phyloP scores from a whole-genome alignment of 2,113 vertebrate species.

The Poeciliopsis occidentalis region DNA sequence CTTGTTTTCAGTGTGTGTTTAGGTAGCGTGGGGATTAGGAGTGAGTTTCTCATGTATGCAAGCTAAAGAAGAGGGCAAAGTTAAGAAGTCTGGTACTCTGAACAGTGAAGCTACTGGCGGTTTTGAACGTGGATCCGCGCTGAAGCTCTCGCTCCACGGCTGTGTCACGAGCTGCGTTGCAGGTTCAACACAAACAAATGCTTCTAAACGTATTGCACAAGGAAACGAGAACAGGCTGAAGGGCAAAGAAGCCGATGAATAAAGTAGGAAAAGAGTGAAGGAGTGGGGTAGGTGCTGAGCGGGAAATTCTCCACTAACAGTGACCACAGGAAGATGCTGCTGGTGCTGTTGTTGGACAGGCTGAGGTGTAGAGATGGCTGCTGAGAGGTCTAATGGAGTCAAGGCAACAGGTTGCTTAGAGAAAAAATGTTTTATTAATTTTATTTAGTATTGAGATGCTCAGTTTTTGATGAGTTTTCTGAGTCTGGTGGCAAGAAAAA shows the following conservation, averaged over 20 bases:
- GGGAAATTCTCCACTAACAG: background rate
- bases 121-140: conserved; percentile 10
- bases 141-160: conserved; percentile 3
- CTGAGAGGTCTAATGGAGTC: background rate
- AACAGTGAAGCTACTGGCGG: conserved; percentile 30
- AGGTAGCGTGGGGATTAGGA: conserved; percentile 7
- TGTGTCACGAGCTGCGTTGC: conserved; percentile 85
- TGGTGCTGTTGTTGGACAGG: background rate
- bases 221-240: background rate
- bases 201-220: conserved; percentile 49
- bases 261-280: background rate
- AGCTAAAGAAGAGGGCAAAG: conserved; percentile 76
- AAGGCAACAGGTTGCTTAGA: conserved; percentile 47
- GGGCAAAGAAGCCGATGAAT: conserved; percentile 7
- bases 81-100: conserved; percentile 65
- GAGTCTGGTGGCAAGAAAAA: conserved; percentile 1
- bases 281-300: conserved; percentile 21
- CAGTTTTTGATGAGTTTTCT: conserved; percentile 8
- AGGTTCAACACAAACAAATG: conserved; percentile 88
- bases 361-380: background rate
- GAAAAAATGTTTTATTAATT: conserved; percentile 8
- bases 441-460: conserved; percentile 44
- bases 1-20: conserved; percentile 77
- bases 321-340: background rate
- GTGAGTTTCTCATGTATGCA: conserved; percentile 37